Percentiles rank a stretch among this genome's conserved stretches.
Evolutionary conservation across 1,140 invertebrate species (phyloP).

Genomic region (Sinonovacula constricta): DNA sequence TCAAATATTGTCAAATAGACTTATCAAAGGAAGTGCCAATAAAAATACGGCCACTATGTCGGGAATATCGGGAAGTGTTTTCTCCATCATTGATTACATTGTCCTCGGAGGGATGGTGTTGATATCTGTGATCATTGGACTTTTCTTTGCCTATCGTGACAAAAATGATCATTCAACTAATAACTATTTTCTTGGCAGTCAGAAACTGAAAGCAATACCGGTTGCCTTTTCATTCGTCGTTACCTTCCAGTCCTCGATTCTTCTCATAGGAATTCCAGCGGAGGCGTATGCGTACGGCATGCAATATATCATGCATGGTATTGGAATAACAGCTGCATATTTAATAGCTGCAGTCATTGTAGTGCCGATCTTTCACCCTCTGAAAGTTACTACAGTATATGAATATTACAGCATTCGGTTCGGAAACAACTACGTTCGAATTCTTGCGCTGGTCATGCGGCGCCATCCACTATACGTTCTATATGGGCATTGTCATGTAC

Average conservation of each 20-base stretch:
- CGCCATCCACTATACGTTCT: slow-evolving; percentile 32
- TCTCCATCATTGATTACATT: slow-evolving; percentile 56
- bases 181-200: slow-evolving; percentile 87
- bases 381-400: too few relatives aligned
- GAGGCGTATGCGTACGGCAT: slow-evolving; percentile 50
- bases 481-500: too few relatives aligned
- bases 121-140: slow-evolving; percentile 83
- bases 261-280: slow-evolving; percentile 54
- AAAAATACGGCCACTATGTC: too few relatives aligned
- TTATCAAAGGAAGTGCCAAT: too few relatives aligned
- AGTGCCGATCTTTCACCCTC: slow-evolving; percentile 52
- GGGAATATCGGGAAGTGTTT: too few relatives aligned
- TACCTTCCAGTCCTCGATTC: slow-evolving; percentile 54
- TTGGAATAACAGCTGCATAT: slow-evolving; percentile 37
- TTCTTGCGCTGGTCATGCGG: slow-evolving; percentile 1
- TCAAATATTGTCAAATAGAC: too few relatives aligned
- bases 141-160: slow-evolving; percentile 89
- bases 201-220: slow-evolving; percentile 40
- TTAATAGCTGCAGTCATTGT: slow-evolving; percentile 37
- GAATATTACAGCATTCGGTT: too few relatives aligned
- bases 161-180: slow-evolving; percentile 88
- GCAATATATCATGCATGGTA: slow-evolving; percentile 15
- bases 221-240: slow-evolving; percentile 53
- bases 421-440: slow-evolving; percentile 24
- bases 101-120: slow-evolving; percentile 47